These are phyloP conservation scores for Cyphomyrus discorhynchus DNA, from an alignment of 2,113 vertebrate species.

Conservation along the genomic window DNA sequence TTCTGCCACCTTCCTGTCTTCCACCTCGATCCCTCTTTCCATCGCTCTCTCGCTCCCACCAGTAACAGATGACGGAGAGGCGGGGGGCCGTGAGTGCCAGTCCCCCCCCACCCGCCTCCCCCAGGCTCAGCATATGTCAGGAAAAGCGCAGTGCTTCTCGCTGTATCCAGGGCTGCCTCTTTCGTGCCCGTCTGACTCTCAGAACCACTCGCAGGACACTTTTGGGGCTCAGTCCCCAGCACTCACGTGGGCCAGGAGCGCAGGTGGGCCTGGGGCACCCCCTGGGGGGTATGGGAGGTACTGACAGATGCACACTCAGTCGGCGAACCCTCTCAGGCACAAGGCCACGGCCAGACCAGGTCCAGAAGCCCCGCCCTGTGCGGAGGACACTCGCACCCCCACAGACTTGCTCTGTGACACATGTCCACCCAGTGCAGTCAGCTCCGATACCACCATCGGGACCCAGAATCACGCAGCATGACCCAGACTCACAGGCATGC, in stretches of 20 bases:
- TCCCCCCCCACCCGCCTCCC: slow-evolving; percentile 23
- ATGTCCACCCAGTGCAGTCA: neutral
- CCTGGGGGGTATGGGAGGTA: neutral
- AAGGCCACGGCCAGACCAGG: neutral
- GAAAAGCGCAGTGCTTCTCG: neutral
- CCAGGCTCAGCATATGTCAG: slow-evolving; percentile 32
- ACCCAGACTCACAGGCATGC: slow-evolving; percentile 18
- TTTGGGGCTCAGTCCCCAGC: neutral
- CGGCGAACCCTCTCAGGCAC: neutral
- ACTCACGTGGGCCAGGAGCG: neutral
- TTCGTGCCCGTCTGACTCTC: slow-evolving; percentile 27
- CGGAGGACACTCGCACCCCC: neutral
- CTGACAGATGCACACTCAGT: neutral
- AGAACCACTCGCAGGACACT: neutral
- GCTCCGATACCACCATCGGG: neutral
- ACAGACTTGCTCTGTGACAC: neutral
- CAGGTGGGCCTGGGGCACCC: no score
- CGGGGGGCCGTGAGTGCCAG: slow-evolving; percentile 36
- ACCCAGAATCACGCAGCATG: slow-evolving; percentile 9
- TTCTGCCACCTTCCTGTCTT: neutral
- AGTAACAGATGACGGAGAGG: slow-evolving; percentile 49
- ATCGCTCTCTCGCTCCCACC: neutral
- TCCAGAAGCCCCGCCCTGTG: neutral
- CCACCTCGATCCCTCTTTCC: neutral
- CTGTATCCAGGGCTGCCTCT: slow-evolving; percentile 29